phyloP scores from a whole-genome alignment of 2,888 invertebrate species.

The Trachelus iudaicus region DNA sequence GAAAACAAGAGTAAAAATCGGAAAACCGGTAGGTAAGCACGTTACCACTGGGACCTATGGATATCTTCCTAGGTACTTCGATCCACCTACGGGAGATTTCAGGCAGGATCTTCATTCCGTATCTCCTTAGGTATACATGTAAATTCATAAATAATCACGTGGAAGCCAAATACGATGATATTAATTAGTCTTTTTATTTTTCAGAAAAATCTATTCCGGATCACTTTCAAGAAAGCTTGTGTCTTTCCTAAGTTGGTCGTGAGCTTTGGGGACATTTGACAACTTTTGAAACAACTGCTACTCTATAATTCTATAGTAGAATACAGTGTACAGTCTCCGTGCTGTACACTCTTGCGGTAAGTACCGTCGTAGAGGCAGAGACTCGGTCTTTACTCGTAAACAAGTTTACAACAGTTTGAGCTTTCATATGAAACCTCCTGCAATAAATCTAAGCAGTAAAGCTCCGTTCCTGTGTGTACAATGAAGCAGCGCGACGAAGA shows the following conservation, averaged over 20 bases:
- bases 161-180: not conserved
- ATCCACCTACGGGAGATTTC: not conserved
- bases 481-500: not conserved
- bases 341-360: not conserved
- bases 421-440: not conserved
- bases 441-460: not conserved
- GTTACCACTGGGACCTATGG: not conserved
- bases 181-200: not conserved
- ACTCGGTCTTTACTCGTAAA: not conserved
- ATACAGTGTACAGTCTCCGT: not conserved
- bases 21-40: not conserved
- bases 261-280: not conserved
- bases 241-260: not conserved
- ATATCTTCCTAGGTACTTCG: not conserved
- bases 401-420: not conserved
- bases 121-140: not conserved
- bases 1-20: constrained; percentile 6
- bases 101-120: not conserved
- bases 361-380: not conserved
- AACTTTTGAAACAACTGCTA: not conserved
- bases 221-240: not conserved
- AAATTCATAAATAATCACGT: not conserved
- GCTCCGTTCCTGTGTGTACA: not conserved
- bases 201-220: not conserved
- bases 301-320: not conserved